Evolutionary conservation across 2,113 vertebrate genomes (phyloP).

Genomic region (Euleptes europaea): DNA sequence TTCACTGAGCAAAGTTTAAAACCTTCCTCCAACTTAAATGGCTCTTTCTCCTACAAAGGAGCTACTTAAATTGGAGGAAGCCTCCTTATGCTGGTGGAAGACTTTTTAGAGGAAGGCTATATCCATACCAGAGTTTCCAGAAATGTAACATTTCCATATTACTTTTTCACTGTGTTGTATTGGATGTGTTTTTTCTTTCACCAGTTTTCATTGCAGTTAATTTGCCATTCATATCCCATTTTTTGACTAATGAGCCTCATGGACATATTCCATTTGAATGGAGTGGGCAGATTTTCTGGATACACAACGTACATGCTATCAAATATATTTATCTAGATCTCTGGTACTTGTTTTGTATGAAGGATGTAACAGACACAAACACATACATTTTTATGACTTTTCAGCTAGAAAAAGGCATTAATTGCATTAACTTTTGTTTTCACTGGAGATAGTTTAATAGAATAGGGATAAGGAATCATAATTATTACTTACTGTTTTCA

Average conservation of each 20-base stretch:
- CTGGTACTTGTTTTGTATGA: constrained; percentile 16
- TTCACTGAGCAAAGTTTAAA: too few species aligned
- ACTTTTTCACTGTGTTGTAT: neutral
- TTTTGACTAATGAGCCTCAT: neutral
- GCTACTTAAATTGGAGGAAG: too few species aligned
- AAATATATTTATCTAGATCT: neutral
- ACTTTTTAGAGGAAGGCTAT: too few species aligned
- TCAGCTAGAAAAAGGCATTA: too few species aligned
- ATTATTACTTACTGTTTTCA: neutral
- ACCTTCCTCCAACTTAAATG: too few species aligned
- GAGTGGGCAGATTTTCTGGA: neutral
- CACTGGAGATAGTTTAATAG: neutral
- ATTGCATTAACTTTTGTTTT: constrained; percentile 13
- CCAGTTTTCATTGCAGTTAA: neutral
- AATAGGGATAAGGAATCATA: neutral
- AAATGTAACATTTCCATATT: neutral
- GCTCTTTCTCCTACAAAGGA: too few species aligned
- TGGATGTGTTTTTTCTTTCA: neutral
- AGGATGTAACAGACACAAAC: too few species aligned
- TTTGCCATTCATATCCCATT: neutral
- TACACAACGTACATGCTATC: constrained; percentile 4
- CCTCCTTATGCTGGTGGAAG: too few species aligned
- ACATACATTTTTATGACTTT: too few species aligned
- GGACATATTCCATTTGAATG: neutral
- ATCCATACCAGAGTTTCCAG: neutral